Conservation (phyloP, 2,888 invertebrate species). For the Brachyptera putata region DNA sequence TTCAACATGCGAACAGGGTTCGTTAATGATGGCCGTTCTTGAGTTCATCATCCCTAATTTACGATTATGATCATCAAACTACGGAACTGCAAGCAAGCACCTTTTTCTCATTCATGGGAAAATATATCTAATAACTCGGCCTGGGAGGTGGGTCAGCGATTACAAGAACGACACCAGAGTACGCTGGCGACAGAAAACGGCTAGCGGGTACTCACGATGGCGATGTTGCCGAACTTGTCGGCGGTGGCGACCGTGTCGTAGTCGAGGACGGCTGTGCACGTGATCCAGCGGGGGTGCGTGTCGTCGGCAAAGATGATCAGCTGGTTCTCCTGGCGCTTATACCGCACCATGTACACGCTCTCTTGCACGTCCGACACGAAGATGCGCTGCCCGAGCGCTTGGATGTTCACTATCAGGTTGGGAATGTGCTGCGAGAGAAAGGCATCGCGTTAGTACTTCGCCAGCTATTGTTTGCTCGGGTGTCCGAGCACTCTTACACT, state of each 20-base stretch:
- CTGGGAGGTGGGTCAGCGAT: too few relatives aligned
- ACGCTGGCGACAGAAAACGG: too few relatives aligned
- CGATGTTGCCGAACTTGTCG: constrained; percentile 97
- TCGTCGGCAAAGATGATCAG: constrained; percentile 98
- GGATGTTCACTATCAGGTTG: constrained; percentile 88
- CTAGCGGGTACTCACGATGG: constrained; percentile 62
- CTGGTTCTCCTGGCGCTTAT: constrained; percentile 94
- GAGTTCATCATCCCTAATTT: constrained; percentile 5
- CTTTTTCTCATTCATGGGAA: too few relatives aligned
- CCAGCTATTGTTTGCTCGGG: too few relatives aligned
- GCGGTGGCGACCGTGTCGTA: constrained; percentile 94
- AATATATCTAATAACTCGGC: too few relatives aligned
- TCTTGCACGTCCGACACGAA: constrained; percentile 96
- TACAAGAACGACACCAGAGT: too few relatives aligned
- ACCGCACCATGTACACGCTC: constrained; percentile 92
- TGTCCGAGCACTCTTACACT: too few relatives aligned
- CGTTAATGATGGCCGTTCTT: constrained; percentile 13
- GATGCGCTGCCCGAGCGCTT: constrained; percentile 90
- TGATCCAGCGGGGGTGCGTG: constrained; percentile 95
- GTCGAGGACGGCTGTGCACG: constrained; percentile 86
- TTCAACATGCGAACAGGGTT: constrained; percentile 1
- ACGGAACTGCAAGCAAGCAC: too few relatives aligned
- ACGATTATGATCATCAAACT: too few relatives aligned
- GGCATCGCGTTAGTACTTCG: too few relatives aligned
- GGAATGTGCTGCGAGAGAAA: constrained; percentile 75